Percentiles rank a stretch among this genome's conserved stretches.
These are phyloP conservation scores for Catagonus wagneri DNA, from an alignment of 2,113 vertebrate genomes.

Conservation along the genomic window DNA sequence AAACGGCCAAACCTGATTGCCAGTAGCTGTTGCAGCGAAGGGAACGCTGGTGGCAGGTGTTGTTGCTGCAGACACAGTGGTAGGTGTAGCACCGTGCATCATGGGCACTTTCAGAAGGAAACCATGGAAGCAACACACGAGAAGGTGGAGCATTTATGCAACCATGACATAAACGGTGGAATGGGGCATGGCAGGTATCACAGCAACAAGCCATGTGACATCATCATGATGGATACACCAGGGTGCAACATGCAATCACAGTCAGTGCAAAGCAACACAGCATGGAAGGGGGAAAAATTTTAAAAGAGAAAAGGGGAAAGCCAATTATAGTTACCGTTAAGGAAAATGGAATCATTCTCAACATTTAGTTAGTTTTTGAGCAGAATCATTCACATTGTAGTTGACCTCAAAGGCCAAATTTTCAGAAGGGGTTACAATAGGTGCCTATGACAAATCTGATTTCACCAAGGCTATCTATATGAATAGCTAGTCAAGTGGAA, in stretches of 20 bases:
- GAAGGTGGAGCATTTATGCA: slow-evolving; percentile 93
- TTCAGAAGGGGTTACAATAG: slow-evolving; percentile 79
- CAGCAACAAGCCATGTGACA: slow-evolving; percentile 94
- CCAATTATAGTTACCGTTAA: slow-evolving; percentile 95
- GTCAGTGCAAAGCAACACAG: slow-evolving; percentile 92
- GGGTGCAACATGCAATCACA: slow-evolving; percentile 89
- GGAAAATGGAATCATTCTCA: slow-evolving; percentile 89
- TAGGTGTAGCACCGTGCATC: slow-evolving; percentile 99
- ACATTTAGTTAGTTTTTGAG: slow-evolving; percentile 89
- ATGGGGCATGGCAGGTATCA: slow-evolving; percentile 91
- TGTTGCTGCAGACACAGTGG: slow-evolving; percentile 98
- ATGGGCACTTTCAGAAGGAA: slow-evolving; percentile 98
- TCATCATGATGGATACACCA: slow-evolving; percentile 92
- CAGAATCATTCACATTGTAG: slow-evolving; percentile 88
- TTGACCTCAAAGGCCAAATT: slow-evolving; percentile 84
- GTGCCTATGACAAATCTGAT: slow-evolving; percentile 16
- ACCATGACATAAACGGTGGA: slow-evolving; percentile 92
- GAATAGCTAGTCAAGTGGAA: slow-evolving; percentile 30
- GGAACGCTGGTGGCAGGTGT: slow-evolving; percentile 97
- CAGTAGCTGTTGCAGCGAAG: slow-evolving; percentile 96
- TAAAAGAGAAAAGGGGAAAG: slow-evolving; percentile 91
- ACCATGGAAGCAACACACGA: slow-evolving; percentile 93
- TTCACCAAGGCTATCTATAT: slow-evolving; percentile 3
- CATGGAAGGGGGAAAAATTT: slow-evolving; percentile 84
- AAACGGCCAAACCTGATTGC: slow-evolving; percentile 99